Percentiles rank a stretch among this genome's conserved stretches.
Evolutionary conservation across 2,113 vertebrate genomes (phyloP).

Genomic region (Gasterosteus nipponicus): DNA sequence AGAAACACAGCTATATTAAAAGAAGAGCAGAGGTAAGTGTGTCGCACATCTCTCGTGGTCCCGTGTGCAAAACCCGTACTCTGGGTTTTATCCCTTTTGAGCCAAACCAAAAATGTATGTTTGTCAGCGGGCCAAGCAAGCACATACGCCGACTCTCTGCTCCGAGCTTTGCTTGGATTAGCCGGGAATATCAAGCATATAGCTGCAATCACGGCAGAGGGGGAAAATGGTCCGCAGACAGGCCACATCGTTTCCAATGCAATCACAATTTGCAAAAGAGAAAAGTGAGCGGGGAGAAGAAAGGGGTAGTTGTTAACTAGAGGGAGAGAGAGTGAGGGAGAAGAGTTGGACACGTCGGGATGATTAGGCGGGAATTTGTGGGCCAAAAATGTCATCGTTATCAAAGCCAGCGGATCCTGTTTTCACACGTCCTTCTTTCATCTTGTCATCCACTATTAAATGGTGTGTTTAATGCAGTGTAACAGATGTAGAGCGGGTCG

Average conservation of each 20-base stretch:
- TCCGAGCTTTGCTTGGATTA: slow-evolving; percentile 60
- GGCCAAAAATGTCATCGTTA: slow-evolving; percentile 61
- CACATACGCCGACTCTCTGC: slow-evolving; percentile 24
- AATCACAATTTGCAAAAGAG: slow-evolving; percentile 59
- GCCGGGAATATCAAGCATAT: slow-evolving; percentile 46
- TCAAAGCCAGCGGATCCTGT: slow-evolving; percentile 51
- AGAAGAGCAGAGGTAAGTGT: slow-evolving; percentile 50
- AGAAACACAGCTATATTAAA: slow-evolving; percentile 42
- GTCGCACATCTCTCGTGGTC: slow-evolving; percentile 58
- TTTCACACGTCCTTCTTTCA: slow-evolving; percentile 49
- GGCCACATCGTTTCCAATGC: slow-evolving; percentile 58
- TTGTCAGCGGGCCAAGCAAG: slow-evolving; percentile 63
- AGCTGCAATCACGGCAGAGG: slow-evolving; percentile 43
- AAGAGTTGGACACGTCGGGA: slow-evolving; percentile 52
- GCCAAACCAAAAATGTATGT: slow-evolving; percentile 64
- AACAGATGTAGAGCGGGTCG: slow-evolving; percentile 44
- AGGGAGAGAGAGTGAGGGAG: slow-evolving; percentile 60
- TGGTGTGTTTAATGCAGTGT: slow-evolving; percentile 43
- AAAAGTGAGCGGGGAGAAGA: slow-evolving; percentile 58
- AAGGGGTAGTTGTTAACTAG: slow-evolving; percentile 67
- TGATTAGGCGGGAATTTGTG: slow-evolving; percentile 69
- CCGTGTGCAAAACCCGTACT: slow-evolving; percentile 63
- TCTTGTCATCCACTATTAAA: slow-evolving; percentile 38
- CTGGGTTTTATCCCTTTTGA: slow-evolving; percentile 64
- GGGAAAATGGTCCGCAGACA: slow-evolving; percentile 48